Percentiles rank a stretch among this genome's conserved stretches.
These are phyloP conservation scores for Drosophila flavopinicola DNA, from an alignment of 2,888 invertebrate species.

Conservation along the genomic window DNA sequence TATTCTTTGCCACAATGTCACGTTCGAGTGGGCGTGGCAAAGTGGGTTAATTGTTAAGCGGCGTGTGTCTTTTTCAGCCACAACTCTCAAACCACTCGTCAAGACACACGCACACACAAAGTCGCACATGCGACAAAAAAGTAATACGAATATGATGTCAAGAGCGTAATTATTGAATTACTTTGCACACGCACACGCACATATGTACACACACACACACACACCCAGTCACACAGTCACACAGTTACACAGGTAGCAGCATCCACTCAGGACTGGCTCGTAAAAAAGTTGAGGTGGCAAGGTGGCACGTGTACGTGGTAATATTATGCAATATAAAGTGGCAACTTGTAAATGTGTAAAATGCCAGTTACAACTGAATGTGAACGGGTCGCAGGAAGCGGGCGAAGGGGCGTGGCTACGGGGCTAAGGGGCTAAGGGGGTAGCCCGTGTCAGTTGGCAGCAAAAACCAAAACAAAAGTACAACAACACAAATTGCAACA, in stretches of 20 bases:
- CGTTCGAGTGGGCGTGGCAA: constrained; percentile 43
- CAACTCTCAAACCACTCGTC: constrained; percentile 41
- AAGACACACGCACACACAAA: constrained; percentile 19
- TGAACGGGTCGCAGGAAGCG: neutral
- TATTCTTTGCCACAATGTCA: constrained; percentile 29
- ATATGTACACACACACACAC: constrained; percentile 15
- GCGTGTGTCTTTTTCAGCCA: constrained; percentile 52
- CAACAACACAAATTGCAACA: constrained; percentile 42
- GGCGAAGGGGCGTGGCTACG: neutral
- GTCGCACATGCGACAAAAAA: constrained; percentile 33
- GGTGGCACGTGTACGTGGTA: constrained; percentile 72
- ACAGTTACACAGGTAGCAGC: constrained; percentile 6
- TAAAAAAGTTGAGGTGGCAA: constrained; percentile 60
- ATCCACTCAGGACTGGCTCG: constrained; percentile 37
- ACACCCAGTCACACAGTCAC: constrained; percentile 17
- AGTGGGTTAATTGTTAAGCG: constrained; percentile 60
- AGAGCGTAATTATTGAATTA: constrained; percentile 78
- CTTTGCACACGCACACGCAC: constrained; percentile 47
- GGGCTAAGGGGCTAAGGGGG: no score
- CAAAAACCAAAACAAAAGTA: constrained; percentile 56
- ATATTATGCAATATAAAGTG: constrained; percentile 80
- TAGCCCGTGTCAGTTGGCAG: constrained; percentile 25
- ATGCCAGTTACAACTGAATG: constrained; percentile 67
- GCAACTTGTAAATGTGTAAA: constrained; percentile 80
- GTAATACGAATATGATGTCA: constrained; percentile 75